These are phyloP conservation scores for Halictus rubicundus DNA, from an alignment of 1,140 invertebrate genomes.

Conservation along the genomic window DNA sequence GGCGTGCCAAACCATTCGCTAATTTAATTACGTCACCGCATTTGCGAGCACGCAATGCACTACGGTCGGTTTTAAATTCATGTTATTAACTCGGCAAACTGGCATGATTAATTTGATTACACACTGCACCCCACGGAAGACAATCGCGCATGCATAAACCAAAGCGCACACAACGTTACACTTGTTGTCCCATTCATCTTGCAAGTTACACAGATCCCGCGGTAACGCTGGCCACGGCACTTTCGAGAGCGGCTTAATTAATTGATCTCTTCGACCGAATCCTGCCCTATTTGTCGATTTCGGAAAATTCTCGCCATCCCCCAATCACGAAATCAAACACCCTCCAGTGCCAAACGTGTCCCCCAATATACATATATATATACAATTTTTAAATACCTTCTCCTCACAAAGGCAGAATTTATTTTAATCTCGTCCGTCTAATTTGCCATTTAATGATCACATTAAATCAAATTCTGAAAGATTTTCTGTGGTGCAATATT, in stretches of 20 bases:
- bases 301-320: no score
- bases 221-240: not conserved
- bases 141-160: not conserved
- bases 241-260: constrained; percentile 6
- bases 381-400: no score
- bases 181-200: not conserved
- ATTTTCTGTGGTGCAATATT: no score
- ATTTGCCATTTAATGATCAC: no score
- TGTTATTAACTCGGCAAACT: constrained; percentile 37
- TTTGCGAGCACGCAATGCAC: not conserved
- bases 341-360: no score
- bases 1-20: not conserved
- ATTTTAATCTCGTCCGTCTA: no score
- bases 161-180: not conserved
- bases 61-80: constrained; percentile 24
- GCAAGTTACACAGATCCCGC: constrained; percentile 3
- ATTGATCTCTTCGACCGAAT: not conserved
- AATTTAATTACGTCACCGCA: constrained; percentile 15
- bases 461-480: no score
- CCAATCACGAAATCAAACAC: no score
- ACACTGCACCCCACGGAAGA: not conserved
- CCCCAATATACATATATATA: no score
- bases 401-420: no score
- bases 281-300: no score
- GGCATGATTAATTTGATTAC: constrained; percentile 36